A percentile compares a stretch with the other conserved stretches of the same genome.
These are phyloP conservation scores for Phenganax stokvisi DNA, from an alignment of 92 coral and sea anemone species.

Conservation along the genomic window DNA sequence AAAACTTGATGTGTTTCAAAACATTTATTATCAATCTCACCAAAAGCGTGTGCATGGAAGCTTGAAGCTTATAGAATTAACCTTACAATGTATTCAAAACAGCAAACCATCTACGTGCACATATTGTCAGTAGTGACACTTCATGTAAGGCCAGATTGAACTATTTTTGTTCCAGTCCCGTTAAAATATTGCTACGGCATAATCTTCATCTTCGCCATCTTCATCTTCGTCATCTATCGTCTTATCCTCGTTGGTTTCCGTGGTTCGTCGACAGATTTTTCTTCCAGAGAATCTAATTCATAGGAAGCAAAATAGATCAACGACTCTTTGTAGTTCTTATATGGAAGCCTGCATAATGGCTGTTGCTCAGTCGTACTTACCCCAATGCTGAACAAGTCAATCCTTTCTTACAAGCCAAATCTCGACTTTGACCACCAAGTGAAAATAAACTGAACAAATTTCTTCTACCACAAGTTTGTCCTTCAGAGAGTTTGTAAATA, in stretches of 20 bases:
- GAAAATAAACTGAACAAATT: conserved; percentile 11
- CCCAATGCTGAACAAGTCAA: conserved; percentile 16
- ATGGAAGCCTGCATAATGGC: neutral
- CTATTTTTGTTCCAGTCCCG: no score
- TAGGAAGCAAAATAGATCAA: neutral
- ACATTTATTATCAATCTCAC: no score
- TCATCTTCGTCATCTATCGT: neutral
- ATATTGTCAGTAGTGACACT: no score
- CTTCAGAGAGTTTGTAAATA: conserved; percentile 22
- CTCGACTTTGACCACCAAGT: neutral
- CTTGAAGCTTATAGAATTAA: no score
- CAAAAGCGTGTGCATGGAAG: no score
- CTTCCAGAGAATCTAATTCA: conserved; percentile 24
- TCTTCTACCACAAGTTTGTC: conserved; percentile 30
- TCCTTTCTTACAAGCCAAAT: conserved; percentile 26
- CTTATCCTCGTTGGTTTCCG: neutral
- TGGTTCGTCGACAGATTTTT: conserved; percentile 20
- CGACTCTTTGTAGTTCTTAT: neutral
- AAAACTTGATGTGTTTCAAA: no score
- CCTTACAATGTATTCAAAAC: no score
- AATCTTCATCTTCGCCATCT: neutral
- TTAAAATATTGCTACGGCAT: no score
- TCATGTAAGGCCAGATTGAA: no score
- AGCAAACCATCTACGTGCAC: no score
- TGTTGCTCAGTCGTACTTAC: neutral